These are phyloP conservation scores for Fukomys damarensis DNA, from an alignment of 2,113 vertebrate genomes.

Conservation along the genomic window DNA sequence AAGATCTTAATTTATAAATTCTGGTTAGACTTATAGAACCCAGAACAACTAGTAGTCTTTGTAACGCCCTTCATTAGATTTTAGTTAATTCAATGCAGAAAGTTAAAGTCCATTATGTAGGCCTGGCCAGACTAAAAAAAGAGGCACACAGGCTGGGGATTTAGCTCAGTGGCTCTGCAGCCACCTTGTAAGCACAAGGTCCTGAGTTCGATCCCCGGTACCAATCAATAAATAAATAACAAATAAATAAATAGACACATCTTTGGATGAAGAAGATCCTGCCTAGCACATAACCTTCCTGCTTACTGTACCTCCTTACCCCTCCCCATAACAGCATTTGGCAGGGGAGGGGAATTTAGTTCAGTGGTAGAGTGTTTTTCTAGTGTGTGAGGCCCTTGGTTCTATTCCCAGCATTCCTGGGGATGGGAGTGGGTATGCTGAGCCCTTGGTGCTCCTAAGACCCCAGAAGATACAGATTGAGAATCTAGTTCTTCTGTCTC, in stretches of 20 bases:
- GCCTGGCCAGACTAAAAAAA: neutral
- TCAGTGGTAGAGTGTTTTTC: neutral
- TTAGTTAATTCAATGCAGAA: neutral
- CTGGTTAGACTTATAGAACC: neutral
- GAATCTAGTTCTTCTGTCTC: neutral
- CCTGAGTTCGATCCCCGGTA: too few species aligned
- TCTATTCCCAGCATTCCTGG: neutral
- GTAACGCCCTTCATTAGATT: neutral
- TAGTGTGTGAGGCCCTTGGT: neutral
- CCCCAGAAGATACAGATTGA: neutral
- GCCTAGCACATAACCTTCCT: neutral
- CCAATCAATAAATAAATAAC: too few species aligned
- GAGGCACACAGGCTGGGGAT: too few species aligned
- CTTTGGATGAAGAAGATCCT: neutral
- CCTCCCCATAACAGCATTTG: neutral
- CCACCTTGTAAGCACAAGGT: too few species aligned
- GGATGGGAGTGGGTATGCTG: neutral
- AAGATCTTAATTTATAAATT: neutral
- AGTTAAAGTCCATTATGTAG: neutral
- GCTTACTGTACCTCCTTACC: neutral
- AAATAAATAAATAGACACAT: too few species aligned
- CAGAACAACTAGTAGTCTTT: neutral
- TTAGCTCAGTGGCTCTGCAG: too few species aligned
- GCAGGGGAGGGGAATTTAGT: neutral
- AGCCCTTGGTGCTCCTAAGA: neutral